These are phyloP conservation scores for Drosophila subsilvestris DNA, from an alignment of 2,888 invertebrate genomes.

Conservation along the genomic window DNA sequence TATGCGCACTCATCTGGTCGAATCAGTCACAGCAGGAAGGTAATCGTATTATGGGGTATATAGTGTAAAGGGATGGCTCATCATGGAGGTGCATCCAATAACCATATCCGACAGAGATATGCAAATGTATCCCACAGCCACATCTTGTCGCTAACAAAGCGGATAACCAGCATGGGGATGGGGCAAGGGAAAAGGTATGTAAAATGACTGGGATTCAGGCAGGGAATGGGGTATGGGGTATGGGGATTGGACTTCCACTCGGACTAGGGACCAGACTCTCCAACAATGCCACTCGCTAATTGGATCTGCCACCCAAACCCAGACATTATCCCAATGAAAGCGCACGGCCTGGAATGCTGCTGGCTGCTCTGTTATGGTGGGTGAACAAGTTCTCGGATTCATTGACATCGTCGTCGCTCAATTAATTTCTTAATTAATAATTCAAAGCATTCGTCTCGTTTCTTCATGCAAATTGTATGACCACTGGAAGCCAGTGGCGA, in stretches of 20 bases:
- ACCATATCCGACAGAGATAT: conserved; percentile 42
- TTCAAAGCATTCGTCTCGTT: conserved; percentile 48
- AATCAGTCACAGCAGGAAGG: conserved; percentile 14
- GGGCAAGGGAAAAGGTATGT: conserved; percentile 17
- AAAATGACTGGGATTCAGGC: neutral
- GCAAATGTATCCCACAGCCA: conserved; percentile 26
- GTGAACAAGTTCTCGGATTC: conserved; percentile 28
- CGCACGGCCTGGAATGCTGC: conserved; percentile 60
- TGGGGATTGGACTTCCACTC: neutral
- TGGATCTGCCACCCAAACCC: conserved; percentile 46
- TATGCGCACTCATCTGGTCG: conserved; percentile 47
- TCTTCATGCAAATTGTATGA: conserved; percentile 39
- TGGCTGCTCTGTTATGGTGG: conserved; percentile 10
- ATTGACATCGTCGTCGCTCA: conserved; percentile 45
- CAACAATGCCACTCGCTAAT: conserved; percentile 48
- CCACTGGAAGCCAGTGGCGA: neutral
- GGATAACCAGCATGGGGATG: conserved; percentile 15
- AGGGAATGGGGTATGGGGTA: neutral
- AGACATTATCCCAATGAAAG: conserved; percentile 21
- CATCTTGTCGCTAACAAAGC: conserved; percentile 31
- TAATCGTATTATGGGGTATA: neutral
- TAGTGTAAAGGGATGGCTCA: conserved; percentile 5
- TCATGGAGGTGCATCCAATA: conserved; percentile 24
- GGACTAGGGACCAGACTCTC: conserved; percentile 4
- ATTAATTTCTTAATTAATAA: conserved; percentile 64